Evolutionary conservation across 2,797 vertebrate genomes (phyloP).

Genomic region (Rousettus madagascariensis): DNA sequence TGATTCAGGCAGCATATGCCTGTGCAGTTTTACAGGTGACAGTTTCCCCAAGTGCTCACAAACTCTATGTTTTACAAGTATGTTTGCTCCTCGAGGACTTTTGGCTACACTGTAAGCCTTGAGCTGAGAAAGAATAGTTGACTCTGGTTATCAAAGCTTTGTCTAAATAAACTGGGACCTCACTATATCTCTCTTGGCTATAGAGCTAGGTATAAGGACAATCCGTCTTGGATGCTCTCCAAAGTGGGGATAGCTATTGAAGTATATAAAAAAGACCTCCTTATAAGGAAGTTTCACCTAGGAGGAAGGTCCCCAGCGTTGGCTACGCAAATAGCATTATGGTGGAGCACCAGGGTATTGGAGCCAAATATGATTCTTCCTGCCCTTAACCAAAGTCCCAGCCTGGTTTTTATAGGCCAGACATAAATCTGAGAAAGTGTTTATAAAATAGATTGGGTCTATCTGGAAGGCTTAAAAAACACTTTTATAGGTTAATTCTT

Average conservation of each 20-base stretch:
- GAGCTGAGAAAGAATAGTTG: conserved; percentile 84
- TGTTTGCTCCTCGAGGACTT: conserved; percentile 83
- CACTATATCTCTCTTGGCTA: conserved; percentile 72
- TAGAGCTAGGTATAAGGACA: conserved; percentile 70
- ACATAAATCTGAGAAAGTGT: conserved; percentile 85
- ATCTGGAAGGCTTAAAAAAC: conserved; percentile 82
- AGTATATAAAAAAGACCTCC: conserved; percentile 62
- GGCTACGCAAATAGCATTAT: conserved; percentile 37
- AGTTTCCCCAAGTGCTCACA: conserved; percentile 70
- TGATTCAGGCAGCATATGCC: neutral
- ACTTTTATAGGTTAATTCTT: conserved; percentile 76
- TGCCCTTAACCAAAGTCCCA: conserved; percentile 82
- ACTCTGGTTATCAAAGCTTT: conserved; percentile 86
- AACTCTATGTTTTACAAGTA: conserved; percentile 81
- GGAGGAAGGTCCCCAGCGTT: conserved; percentile 40
- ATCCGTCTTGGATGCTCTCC: conserved; percentile 65
- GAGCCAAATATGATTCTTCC: conserved; percentile 86
- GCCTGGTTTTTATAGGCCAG: conserved; percentile 83
- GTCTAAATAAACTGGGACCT: conserved; percentile 75
- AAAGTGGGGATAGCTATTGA: conserved; percentile 61
- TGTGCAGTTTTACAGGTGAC: conserved; percentile 62
- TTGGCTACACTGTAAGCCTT: conserved; percentile 83
- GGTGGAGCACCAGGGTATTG: conserved; percentile 82
- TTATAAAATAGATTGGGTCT: conserved; percentile 85
- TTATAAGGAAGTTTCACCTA: conserved; percentile 77